Base-by-base conservation (phyloP, 2,888 invertebrate genomes). In the Eulithis prunata region DNA sequence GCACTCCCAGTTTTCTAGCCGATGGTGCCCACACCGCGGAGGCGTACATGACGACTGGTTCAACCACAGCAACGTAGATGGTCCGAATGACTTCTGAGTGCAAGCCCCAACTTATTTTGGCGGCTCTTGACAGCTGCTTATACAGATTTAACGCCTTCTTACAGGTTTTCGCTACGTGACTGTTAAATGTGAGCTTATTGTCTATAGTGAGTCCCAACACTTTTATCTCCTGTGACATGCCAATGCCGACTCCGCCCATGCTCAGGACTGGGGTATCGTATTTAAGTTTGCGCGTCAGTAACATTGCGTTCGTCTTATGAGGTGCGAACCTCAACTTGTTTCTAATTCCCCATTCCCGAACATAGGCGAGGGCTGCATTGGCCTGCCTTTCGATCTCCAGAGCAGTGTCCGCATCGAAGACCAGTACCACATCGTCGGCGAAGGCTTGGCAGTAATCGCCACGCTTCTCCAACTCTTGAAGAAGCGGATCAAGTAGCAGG, bases 301-400 rank as follows among this genome's bases (percentile, higher is more conserved):
- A n/a, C 57, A 49, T 58, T 0, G n/a, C 43, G 7, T 32, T 52
- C 0, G 52, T 52, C 28, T 52, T 32, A n/a, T 52, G 52, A 2
- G 52, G 52, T n/a, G 32, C 52, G 6, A 52, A 52, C n/a, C 12
- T 52, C 0, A 52, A 12, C n/a, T 69, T 66, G n/a, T 69, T 66
- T 43, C 2, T 11, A 45, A 66, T 13, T 2, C 66, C 55, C 57
- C 28, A 46, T 5, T 13, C n/a, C 46, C 13, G 62, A 46, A 72
- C 69, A 66, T 61, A 28, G 2, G 28, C 68, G 13, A 75, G 71
- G 3, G 68, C 66, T 28, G 61, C 67, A 62, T 72, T 73, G 1
- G 72, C 70, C 0, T 32, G 43, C 36, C 7, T 5, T 21, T 69
- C 36, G 0, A 74, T 36, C 2, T 64, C 68, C 0, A 14, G 6